Percentiles rank a stretch among this genome's conserved stretches.
Evolutionary conservation across 2,113 vertebrate genomes (phyloP).

Genomic region (Rattus rattus): DNA sequence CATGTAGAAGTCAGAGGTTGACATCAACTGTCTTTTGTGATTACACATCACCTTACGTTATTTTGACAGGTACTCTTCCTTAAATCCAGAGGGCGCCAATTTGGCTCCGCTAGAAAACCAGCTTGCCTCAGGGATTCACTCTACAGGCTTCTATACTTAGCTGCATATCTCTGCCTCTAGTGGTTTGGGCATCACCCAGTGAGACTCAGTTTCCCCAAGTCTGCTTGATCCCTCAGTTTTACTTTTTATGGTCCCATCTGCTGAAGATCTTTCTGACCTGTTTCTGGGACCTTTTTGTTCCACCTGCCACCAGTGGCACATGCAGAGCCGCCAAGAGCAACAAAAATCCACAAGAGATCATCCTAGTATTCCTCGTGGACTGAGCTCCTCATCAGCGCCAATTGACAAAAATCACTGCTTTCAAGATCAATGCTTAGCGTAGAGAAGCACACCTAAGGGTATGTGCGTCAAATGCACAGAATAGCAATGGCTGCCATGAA

Average conservation of each 20-base stretch:
- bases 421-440: background rate
- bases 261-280: background rate
- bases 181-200: accelerated
- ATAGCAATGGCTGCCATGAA: background rate
- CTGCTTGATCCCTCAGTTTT: background rate
- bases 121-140: background rate
- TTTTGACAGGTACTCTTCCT: background rate
- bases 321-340: background rate
- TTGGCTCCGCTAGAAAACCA: background rate
- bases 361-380: background rate
- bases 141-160: background rate
- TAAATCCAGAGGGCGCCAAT: background rate
- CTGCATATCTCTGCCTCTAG: background rate
- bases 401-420: background rate
- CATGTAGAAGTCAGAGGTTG: background rate
- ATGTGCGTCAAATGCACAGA: background rate
- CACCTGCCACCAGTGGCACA: background rate
- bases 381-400: background rate
- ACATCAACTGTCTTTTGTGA: background rate
- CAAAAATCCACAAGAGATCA: background rate
- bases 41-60: background rate
- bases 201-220: background rate
- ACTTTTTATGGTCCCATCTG: background rate
- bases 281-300: background rate
- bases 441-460: background rate